Base-by-base conservation (phyloP, 2,797 vertebrate species). In the Acrossocheilus fasciatus region DNA sequence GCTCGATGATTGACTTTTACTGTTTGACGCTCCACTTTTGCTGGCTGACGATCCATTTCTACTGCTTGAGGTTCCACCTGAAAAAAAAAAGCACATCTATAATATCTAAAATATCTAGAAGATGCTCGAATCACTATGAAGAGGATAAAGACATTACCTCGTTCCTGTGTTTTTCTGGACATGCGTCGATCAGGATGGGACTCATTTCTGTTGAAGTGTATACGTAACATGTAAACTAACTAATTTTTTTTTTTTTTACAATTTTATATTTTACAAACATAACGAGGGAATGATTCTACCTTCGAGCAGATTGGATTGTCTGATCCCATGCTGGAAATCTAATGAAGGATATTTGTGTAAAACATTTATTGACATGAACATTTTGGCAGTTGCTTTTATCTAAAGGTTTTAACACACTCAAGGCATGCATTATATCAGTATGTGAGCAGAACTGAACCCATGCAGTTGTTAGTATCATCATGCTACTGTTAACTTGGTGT, bases 251-350 rank as follows among this genome's bases (percentile, higher is more conserved):
- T 8, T 1, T 43, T 43, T 43, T 43, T 43, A 43, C 41, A 2
- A 43, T 10, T 9, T 36, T 36, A 36, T 36, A 36, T 36, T 43
- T 68, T 84, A 84, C 62, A 2, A 20, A 84, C 18, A 64, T 80
- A 72, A 17, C 5, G 6, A 39, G 39, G 26, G 12, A 47, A 45
- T 83, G 47, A 52, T 87, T 93, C 87, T 85, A 96, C 95, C 92
- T 93, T 88, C 50, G 89, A 87, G 82, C 30, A 0, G 88, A 91
- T n/a, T 90, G 88, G 90, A 94, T 18, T 39, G 91, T 92, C 88
- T 95, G 95, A 91, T 96, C 93, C 96, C 95, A 96, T 0, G 75
- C 39, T 11, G 95, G 94, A 92, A 91, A 96, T 88, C 96, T 96
- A 87, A 26, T 88, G 45, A 82, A 83, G 10, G 17, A 45, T 59